Evolutionary conservation across 2,113 vertebrate genomes (phyloP).

Genomic region (Cheilinus undulatus): DNA sequence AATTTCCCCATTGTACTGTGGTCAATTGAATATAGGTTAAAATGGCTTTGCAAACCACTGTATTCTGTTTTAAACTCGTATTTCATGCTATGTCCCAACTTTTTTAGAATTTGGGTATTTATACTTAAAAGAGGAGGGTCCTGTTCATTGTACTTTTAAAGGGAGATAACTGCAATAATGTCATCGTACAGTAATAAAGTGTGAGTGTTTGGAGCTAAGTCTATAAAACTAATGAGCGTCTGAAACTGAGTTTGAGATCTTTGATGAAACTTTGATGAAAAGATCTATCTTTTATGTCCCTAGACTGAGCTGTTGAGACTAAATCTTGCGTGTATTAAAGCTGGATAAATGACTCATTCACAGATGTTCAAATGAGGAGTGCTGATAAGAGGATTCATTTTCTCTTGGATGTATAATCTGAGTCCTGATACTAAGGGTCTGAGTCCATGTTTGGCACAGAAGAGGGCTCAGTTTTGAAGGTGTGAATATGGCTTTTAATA

Average conservation of each 20-base stretch:
- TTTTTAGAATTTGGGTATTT: too few relatives aligned
- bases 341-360: background rate
- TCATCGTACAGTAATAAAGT: background rate
- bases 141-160: background rate
- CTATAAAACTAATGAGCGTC: background rate
- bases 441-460: background rate
- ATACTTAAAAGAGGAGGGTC: too few relatives aligned
- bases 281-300: slow-evolving; percentile 4
- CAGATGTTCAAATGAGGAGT: background rate
- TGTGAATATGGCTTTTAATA: background rate
- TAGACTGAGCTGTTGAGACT: background rate
- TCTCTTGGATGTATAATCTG: background rate
- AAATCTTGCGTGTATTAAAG: background rate
- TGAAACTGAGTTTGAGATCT: background rate
- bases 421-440: background rate
- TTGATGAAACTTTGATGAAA: slow-evolving; percentile 6
- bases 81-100: too few relatives aligned
- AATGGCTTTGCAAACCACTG: too few relatives aligned
- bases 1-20: too few relatives aligned
- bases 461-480: background rate
- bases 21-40: too few relatives aligned
- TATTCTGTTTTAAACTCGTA: too few relatives aligned
- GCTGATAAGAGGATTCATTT: background rate
- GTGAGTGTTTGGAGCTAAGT: background rate
- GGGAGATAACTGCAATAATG: background rate